phyloP scores from a whole-genome alignment of 2,888 invertebrate species.

The Diarsia mendica region DNA sequence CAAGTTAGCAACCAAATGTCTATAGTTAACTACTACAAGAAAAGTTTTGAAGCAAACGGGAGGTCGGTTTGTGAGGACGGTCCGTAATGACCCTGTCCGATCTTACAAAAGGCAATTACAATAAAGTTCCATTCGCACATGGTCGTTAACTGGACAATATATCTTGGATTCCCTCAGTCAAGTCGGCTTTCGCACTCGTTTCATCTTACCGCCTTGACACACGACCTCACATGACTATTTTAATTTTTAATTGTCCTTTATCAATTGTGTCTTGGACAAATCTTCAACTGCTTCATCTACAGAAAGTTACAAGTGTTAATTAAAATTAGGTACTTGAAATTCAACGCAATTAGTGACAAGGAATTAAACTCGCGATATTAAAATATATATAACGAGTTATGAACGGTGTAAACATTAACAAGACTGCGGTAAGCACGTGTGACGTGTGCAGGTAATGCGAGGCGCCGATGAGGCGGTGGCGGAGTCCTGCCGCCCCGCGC shows the following conservation, averaged over 20 bases:
- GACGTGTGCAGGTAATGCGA: conserved; percentile 64
- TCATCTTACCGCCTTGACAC: conserved; percentile 74
- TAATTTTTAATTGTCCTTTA: conserved; percentile 61
- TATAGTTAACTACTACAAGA: conserved; percentile 76
- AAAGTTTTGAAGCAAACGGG: conserved; percentile 84
- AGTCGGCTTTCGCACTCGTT: conserved; percentile 80
- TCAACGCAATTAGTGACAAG: neutral
- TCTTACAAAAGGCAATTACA: conserved; percentile 91
- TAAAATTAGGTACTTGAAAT: neutral
- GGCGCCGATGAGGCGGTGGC: conserved; percentile 66
- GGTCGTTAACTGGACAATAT: conserved; percentile 90
- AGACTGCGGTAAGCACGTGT: conserved; percentile 48
- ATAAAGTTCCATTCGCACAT: conserved; percentile 90
- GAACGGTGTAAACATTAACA: conserved; percentile 26
- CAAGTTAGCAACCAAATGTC: conserved; percentile 69
- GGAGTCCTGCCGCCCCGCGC: conserved; percentile 69
- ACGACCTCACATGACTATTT: conserved; percentile 63
- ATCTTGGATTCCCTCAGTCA: conserved; percentile 86
- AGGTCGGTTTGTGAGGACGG: conserved; percentile 84
- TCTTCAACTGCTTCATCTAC: conserved; percentile 12
- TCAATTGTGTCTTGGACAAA: conserved; percentile 37
- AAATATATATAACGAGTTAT: neutral
- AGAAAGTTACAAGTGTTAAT: conserved; percentile 4
- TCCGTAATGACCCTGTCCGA: conserved; percentile 88
- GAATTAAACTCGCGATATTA: neutral